A percentile compares a stretch with the other conserved stretches of the same genome.
phyloP scores from a whole-genome alignment of 2,888 invertebrate species.

The Beris chalybata region DNA sequence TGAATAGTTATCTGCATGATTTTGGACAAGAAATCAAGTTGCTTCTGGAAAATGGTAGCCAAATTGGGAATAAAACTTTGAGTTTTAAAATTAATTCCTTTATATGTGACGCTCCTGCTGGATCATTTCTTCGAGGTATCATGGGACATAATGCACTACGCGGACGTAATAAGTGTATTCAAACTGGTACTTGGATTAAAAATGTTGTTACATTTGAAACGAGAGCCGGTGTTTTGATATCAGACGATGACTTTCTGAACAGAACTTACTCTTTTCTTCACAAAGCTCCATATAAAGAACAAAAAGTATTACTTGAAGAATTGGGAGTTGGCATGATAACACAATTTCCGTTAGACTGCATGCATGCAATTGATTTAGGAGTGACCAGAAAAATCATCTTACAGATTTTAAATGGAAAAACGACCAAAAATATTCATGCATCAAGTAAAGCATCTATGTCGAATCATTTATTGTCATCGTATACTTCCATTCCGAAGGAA shows the following conservation, averaged over 20 bases:
- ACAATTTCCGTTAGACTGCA: slow-evolving; percentile 9
- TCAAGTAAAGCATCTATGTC: slow-evolving; percentile 19
- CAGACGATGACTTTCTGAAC: slow-evolving; percentile 19
- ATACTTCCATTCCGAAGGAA: slow-evolving; percentile 27
- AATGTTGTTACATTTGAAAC: slow-evolving; percentile 18
- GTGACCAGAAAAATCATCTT: neutral
- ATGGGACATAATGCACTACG: neutral
- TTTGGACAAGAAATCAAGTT: neutral
- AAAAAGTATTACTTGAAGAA: slow-evolving; percentile 6
- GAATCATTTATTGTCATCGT: slow-evolving; percentile 24
- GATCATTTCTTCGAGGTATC: neutral
- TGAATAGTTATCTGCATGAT: neutral
- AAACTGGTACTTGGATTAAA: slow-evolving; percentile 15
- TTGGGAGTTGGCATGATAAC: slow-evolving; percentile 9
- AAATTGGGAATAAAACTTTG: neutral
- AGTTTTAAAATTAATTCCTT: neutral
- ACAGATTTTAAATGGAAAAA: neutral
- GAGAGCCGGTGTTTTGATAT: neutral
- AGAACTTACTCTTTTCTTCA: slow-evolving; percentile 12
- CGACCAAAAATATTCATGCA: neutral
- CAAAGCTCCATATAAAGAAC: slow-evolving; percentile 23
- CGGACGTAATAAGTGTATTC: slow-evolving; percentile 5
- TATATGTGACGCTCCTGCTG: slow-evolving; percentile 11
- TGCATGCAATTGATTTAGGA: slow-evolving; percentile 1
- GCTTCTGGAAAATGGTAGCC: neutral